Conservation (phyloP, 2,113 vertebrate genomes). For the Sinosuthora webbiana region DNA sequence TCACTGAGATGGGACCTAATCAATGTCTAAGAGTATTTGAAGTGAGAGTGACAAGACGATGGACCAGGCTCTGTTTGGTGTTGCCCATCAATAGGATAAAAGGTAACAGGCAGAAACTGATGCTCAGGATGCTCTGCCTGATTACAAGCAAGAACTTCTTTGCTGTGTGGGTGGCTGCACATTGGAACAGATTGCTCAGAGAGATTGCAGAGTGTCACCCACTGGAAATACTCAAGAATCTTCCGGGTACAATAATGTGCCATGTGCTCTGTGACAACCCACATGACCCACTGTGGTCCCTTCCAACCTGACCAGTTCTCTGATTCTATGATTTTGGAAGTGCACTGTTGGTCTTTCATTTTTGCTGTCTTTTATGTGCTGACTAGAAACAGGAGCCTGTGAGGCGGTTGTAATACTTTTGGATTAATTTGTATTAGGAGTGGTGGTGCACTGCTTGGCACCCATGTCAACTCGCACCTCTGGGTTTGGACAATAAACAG, state of each 20-base stretch:
- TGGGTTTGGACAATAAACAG: no score
- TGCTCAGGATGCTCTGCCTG: neutral
- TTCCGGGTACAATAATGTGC: neutral
- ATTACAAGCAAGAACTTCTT: neutral
- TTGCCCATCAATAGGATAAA: neutral
- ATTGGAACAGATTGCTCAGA: neutral
- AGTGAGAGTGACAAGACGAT: neutral
- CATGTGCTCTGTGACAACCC: neutral
- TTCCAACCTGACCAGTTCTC: neutral
- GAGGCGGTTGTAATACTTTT: fast-evolving
- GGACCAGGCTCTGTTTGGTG: neutral
- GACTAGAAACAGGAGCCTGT: neutral
- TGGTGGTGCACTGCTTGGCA: no score
- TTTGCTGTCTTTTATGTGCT: neutral
- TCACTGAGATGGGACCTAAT: neutral
- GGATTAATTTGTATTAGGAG: neutral
- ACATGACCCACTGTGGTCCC: no score
- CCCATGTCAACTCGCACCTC: fast-evolving
- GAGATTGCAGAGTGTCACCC: neutral
- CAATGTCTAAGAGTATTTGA: neutral
- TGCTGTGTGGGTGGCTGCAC: neutral
- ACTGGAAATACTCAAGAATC: neutral
- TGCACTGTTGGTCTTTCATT: fast-evolving
- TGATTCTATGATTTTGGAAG: neutral
- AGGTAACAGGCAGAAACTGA: neutral